phyloP scores from a whole-genome alignment of 2,797 vertebrate genomes.

The Smutsia gigantea region DNA sequence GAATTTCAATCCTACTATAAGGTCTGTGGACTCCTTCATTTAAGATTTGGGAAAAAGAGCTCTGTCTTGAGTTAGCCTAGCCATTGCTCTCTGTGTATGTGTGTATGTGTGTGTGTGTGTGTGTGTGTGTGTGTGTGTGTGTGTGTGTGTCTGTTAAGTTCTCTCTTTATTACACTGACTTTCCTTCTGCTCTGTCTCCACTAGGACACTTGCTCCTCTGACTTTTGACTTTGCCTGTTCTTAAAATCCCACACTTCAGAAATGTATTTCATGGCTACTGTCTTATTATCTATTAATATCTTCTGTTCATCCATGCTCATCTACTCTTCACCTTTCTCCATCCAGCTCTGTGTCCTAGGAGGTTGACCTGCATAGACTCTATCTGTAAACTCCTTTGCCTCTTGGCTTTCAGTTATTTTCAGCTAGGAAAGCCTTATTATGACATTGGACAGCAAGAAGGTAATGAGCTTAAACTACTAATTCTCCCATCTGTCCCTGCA shows the following conservation, averaged over 20 bases:
- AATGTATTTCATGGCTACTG: neutral
- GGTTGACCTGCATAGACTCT: neutral
- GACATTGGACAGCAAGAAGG: neutral
- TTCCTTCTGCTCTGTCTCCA: neutral
- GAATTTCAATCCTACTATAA: neutral
- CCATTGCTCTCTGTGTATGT: neutral
- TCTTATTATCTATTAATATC: neutral
- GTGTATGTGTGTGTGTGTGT: neutral
- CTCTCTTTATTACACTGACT: neutral
- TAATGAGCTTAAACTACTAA: neutral
- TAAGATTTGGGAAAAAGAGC: neutral
- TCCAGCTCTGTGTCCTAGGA: neutral
- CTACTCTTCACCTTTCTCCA: neutral
- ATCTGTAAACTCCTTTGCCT: neutral
- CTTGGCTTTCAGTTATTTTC: neutral
- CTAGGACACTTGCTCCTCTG: neutral
- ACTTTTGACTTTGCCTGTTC: slow-evolving; percentile 26
- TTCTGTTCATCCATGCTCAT: neutral
- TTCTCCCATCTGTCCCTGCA: neutral
- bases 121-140: neutral
- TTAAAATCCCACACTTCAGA: neutral
- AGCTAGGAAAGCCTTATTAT: neutral
- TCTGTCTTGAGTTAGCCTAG: neutral
- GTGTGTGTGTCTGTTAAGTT: neutral
- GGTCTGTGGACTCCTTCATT: neutral